Conservation (phyloP, 2,888 invertebrate species). For the Tortrix viridana region DNA sequence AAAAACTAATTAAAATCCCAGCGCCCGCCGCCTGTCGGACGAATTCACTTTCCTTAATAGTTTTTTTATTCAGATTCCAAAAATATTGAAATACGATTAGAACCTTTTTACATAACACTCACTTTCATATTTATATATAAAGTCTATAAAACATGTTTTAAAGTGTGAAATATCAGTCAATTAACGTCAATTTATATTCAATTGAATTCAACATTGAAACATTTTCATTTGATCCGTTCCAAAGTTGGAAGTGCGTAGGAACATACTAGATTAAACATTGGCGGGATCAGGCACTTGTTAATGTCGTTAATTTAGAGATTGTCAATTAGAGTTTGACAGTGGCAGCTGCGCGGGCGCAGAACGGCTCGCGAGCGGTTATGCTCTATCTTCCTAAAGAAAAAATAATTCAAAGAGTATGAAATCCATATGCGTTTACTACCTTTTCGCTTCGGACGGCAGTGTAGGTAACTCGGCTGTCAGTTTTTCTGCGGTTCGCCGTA, state of each 20-base stretch:
- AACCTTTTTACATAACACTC: constrained; percentile 32
- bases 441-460: background rate
- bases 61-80: constrained; percentile 34
- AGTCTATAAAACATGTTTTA: constrained; percentile 18
- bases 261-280: constrained; percentile 25
- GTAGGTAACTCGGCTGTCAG: constrained; percentile 36
- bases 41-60: constrained; percentile 34
- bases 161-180: constrained; percentile 32
- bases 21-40: constrained; percentile 9
- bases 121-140: constrained; percentile 27
- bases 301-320: constrained; percentile 34
- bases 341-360: constrained; percentile 19
- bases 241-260: constrained; percentile 21
- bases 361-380: constrained; percentile 5
- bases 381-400: too few species aligned
- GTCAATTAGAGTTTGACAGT: constrained; percentile 30
- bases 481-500: constrained; percentile 38
- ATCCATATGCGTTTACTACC: too few species aligned
- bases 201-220: constrained; percentile 11
- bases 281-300: constrained; percentile 14
- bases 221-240: constrained; percentile 4
- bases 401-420: too few species aligned
- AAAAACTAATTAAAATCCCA: constrained; percentile 33
- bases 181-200: constrained; percentile 24
- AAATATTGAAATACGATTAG: constrained; percentile 24